Conservation (phyloP, 2,797 vertebrate genomes). For the Eurystomus glaucurus region DNA sequence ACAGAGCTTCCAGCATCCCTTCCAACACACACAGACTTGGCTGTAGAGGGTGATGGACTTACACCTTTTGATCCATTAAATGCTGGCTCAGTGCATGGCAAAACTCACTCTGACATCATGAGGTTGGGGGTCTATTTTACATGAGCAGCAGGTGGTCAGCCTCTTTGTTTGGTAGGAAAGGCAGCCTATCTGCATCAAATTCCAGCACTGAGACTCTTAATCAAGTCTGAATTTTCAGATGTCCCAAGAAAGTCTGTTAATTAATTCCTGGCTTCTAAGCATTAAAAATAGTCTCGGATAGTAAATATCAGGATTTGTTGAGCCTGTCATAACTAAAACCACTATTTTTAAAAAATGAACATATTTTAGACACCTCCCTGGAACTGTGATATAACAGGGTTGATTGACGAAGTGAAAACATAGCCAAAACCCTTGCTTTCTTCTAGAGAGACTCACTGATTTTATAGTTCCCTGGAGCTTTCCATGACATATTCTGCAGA, state of each 20-base stretch:
- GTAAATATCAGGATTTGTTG: neutral
- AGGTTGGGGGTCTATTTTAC: slow-evolving; percentile 54
- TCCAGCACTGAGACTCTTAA: slow-evolving; percentile 31
- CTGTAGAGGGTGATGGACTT: neutral
- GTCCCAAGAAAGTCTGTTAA: neutral
- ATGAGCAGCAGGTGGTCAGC: neutral
- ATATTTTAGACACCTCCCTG: neutral
- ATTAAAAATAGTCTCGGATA: neutral
- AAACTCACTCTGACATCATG: slow-evolving; percentile 38
- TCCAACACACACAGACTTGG: neutral
- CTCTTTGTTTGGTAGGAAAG: slow-evolving; percentile 40
- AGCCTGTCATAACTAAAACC: neutral
- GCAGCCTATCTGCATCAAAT: slow-evolving; percentile 38
- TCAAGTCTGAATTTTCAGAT: slow-evolving; percentile 17
- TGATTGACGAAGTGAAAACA: neutral
- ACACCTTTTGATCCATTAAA: slow-evolving; percentile 7
- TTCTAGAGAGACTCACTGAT: neutral
- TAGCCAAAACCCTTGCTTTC: neutral
- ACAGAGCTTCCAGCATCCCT: neutral
- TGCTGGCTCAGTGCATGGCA: neutral
- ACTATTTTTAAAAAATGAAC: neutral
- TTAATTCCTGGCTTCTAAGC: neutral
- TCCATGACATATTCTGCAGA: neutral
- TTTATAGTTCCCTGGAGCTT: neutral
- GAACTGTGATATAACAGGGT: neutral